Evolutionary conservation across 2,797 vertebrate species (phyloP).

Genomic region (Mormyrus proboscirostris): DNA sequence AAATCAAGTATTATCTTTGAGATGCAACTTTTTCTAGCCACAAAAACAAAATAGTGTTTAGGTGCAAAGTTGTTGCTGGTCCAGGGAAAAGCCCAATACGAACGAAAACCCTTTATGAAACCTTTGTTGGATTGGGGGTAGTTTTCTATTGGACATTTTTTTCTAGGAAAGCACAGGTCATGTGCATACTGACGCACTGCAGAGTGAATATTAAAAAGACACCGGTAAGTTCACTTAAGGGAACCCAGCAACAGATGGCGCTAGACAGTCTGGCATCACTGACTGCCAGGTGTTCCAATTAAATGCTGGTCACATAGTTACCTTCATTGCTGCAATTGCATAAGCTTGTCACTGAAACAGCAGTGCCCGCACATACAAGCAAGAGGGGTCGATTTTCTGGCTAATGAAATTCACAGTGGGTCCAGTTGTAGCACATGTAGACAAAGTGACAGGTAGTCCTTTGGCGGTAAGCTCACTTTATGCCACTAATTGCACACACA

Average conservation of each 20-base stretch:
- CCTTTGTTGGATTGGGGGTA: neutral
- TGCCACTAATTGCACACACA: conserved; percentile 43
- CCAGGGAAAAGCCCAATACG: neutral
- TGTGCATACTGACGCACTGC: neutral
- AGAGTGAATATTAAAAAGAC: neutral
- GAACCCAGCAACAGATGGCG: conserved; percentile 22
- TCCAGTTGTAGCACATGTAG: conserved; percentile 66
- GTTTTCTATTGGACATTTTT: neutral
- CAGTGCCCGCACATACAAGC: conserved; percentile 49
- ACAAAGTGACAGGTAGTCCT: conserved; percentile 71
- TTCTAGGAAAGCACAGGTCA: neutral
- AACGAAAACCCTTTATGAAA: neutral
- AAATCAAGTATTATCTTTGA: neutral
- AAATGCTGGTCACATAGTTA: conserved; percentile 43
- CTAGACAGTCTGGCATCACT: conserved; percentile 55
- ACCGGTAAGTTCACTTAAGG: neutral
- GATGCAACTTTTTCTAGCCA: neutral
- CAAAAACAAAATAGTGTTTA: neutral
- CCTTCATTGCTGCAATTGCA: conserved; percentile 63
- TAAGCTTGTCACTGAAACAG: conserved; percentile 57
- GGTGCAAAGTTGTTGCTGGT: neutral
- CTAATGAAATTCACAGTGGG: conserved; percentile 68
- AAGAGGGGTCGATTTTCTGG: conserved; percentile 57
- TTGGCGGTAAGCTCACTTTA: conserved; percentile 67
- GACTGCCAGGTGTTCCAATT: conserved; percentile 46